These are phyloP conservation scores for Ptychobarbus kaznakovi DNA, from an alignment of 2,797 vertebrate species.

Conservation along the genomic window DNA sequence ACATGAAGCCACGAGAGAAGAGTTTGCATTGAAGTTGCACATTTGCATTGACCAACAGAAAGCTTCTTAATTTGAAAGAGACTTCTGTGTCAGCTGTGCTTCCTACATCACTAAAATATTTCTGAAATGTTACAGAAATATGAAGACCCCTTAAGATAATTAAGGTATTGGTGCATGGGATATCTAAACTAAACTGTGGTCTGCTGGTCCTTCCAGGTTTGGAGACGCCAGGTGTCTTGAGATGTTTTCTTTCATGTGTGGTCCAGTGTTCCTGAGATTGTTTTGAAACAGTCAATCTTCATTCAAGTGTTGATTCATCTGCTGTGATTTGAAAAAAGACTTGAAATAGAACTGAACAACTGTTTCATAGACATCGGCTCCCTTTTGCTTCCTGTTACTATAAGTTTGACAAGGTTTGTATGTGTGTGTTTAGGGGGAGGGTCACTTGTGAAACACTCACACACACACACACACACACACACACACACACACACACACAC, in stretches of 20 bases:
- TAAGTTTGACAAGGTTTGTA: conserved; percentile 33
- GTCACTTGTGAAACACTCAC: conserved; percentile 13
- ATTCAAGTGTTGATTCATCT: conserved; percentile 32
- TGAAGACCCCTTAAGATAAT: neutral
- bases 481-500: neutral
- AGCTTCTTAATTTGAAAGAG: neutral
- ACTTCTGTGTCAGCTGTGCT: neutral
- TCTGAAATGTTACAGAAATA: neutral
- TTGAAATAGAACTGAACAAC: conserved; percentile 21
- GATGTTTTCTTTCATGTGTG: neutral
- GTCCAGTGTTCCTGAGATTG: conserved; percentile 9
- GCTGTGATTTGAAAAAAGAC: conserved; percentile 10
- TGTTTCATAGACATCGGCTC: conserved; percentile 27
- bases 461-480: neutral
- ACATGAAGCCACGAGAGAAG: neutral
- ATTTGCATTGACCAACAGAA: neutral
- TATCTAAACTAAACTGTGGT: neutral
- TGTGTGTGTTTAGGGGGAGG: conserved; percentile 28
- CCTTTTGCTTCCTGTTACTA: conserved; percentile 24
- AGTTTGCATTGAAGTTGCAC: neutral
- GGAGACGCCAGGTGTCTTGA: neutral
- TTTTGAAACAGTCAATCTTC: conserved; percentile 4
- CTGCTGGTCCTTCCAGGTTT: neutral
- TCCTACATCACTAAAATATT: neutral
- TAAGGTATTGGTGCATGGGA: neutral